Evolutionary conservation across 2,888 invertebrate species (phyloP), one percentile per base, ranked within the genome.

Genomic region (Xestia c-nigrum): DNA sequence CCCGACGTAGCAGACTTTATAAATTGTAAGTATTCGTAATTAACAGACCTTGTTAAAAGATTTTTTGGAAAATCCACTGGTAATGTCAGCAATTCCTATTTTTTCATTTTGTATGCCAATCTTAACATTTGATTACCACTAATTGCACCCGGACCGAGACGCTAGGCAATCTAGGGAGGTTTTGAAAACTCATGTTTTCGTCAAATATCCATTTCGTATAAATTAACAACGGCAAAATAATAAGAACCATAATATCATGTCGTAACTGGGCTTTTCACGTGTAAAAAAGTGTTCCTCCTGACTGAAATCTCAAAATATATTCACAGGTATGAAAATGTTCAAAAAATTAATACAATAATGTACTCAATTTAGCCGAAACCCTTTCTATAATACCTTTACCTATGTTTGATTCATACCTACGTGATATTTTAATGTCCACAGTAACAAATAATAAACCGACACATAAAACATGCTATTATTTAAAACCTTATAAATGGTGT

Each of bases 261-360:
- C 24, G 40, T 40, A 0, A 31, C 19, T 57, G 31, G 16, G 7
- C 12, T 71, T 24, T 24, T 38, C 19, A 6, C 43, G 4, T 24
- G 50, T 76, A 70, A 70, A 79, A 76, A n/a, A 40, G 21, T 47
- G 55, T n/a, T 40, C 3, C 40, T 55, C 38, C 6, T 14, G 7
- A 10, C 5, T 19, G 31, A 64, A 77, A 81, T 50, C 5, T 46
- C 50, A 19, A 82, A 75, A 52, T 57, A 50, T 21, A 43, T 59
- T 52, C 14, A 24, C 43, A 50, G 16, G 4, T 24, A 19, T 59
- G 5, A 21, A 46, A 66, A 61, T 75, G 2, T 64, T 16, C 46
- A 46, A 52, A 46, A 10, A 5, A 16, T 16, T 40, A 12, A n/a
- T 57, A 50, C 14, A 46, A 77, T 59, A 47, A 46, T 52, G 24